phyloP scores from a whole-genome alignment of 2,797 vertebrate genomes.

The Mus minutoides region DNA sequence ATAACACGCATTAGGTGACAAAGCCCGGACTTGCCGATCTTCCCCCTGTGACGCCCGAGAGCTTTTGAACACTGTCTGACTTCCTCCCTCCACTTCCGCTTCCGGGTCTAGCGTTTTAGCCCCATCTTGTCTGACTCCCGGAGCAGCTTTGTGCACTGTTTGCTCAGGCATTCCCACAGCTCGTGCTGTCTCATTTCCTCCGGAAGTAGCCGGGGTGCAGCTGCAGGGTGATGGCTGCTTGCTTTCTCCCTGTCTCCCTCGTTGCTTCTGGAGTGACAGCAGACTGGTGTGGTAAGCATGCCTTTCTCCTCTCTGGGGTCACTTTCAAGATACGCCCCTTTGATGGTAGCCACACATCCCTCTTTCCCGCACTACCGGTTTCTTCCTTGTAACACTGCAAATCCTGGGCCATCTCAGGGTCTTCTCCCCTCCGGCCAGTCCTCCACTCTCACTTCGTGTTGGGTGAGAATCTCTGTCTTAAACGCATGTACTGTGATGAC shows the following conservation, averaged over 20 bases:
- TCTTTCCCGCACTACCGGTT: not conserved
- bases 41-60: not conserved
- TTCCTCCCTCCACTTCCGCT: slow-evolving; percentile 1
- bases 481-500: not conserved
- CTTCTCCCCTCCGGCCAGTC: not conserved
- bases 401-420: not conserved
- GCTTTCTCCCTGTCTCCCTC: not conserved
- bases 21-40: slow-evolving; percentile 6
- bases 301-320: not conserved
- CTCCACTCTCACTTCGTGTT: not conserved
- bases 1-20: not conserved
- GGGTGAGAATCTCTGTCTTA: not conserved
- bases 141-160: not conserved
- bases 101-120: slow-evolving; percentile 24
- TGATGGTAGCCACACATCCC: not conserved
- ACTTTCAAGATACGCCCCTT: not conserved
- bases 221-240: not conserved
- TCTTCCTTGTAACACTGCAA: not conserved
- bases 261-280: not conserved
- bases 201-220: not conserved
- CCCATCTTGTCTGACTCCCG: not conserved
- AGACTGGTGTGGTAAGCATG: not conserved
- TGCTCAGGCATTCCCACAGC: not conserved
- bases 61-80: slow-evolving; percentile 4
- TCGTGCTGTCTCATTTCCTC: not conserved